Base-by-base conservation (phyloP, 2,888 invertebrate species). In the Theretra japonica region DNA sequence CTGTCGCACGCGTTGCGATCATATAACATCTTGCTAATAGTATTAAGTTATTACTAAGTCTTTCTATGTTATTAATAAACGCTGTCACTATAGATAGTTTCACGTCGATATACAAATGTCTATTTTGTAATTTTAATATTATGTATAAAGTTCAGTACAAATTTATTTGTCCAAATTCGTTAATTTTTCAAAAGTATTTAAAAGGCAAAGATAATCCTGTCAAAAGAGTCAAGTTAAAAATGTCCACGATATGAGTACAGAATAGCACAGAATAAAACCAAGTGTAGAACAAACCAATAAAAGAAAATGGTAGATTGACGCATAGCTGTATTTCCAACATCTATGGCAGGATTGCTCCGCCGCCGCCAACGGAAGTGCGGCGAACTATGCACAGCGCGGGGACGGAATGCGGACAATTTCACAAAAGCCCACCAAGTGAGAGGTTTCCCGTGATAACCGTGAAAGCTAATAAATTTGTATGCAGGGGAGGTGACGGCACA, bases 401-500 rank as follows among this genome's bases (percentile, higher is more conserved):
- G 79, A 80, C 77, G 89, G 91, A 89, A 92, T 91, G 90, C 86
- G 85, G 85, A 88, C 90, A 87, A 92, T 93, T 92, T 89, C 85
- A 86, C 90, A 89, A 89, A 89, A 89, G 87, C 86, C 85, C 88
- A 83, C 86, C 79, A 84, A 92, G 86, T 90, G 90, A 90, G 91
- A 90, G 90, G 86, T 89, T 86, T 82, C 79, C 86, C 86, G 86
- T 86, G 90, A 91, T 91, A 90, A 90, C 87, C 86, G 87, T 85
- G 84, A 88, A 88, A 84, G 87, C 90, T 90, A 90, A 92, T 90
- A 93, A 91, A 92, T 91, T 89, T 86, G 85, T 88, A 85, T 83
- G 85, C 83, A 81, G 82, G 83, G 81, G 83, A 86, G 84, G 87
- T 86, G 88, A 83, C 84, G 83, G 88, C 86, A 89, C 85, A 87